phyloP scores from a whole-genome alignment of 1,140 invertebrate species.

The Lepidostoma basale region DNA sequence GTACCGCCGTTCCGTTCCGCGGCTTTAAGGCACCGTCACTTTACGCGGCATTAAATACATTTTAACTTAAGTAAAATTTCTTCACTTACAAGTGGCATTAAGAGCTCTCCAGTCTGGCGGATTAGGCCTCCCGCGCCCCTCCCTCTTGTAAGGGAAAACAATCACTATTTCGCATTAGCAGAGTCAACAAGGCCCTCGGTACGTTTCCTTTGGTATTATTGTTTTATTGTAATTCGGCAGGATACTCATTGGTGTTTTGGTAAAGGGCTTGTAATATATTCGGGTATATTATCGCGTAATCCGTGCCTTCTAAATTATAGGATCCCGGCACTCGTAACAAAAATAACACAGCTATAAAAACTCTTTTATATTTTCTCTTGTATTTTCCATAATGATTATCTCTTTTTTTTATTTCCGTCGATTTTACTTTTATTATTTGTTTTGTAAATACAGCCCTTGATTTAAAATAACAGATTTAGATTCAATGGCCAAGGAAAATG shows the following conservation, averaged over 20 bases:
- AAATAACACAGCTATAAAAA: too few species aligned
- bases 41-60: slow-evolving; percentile 43
- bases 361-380: too few species aligned
- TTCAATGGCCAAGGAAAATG: too few species aligned
- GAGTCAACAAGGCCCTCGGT: slow-evolving; percentile 16
- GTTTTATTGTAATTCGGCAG: slow-evolving; percentile 14
- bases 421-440: too few species aligned
- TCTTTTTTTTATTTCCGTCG: too few species aligned
- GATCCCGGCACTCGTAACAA: too few species aligned
- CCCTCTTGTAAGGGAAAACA: slow-evolving; percentile 24
- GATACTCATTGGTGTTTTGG: neutral
- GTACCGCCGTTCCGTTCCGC: neutral
- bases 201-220: slow-evolving; percentile 13
- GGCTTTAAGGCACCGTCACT: slow-evolving; percentile 26
- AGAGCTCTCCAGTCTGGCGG: neutral
- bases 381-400: too few species aligned
- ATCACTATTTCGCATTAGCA: slow-evolving; percentile 32
- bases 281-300: too few species aligned
- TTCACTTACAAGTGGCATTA: slow-evolving; percentile 30
- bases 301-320: too few species aligned
- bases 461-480: too few species aligned
- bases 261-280: too few species aligned
- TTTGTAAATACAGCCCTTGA: too few species aligned
- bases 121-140: neutral
- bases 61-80: slow-evolving; percentile 43